Percentiles rank a stretch among this genome's conserved stretches.
phyloP scores from a whole-genome alignment of 2,888 invertebrate species.

The Lasioglossum pauxillum region DNA sequence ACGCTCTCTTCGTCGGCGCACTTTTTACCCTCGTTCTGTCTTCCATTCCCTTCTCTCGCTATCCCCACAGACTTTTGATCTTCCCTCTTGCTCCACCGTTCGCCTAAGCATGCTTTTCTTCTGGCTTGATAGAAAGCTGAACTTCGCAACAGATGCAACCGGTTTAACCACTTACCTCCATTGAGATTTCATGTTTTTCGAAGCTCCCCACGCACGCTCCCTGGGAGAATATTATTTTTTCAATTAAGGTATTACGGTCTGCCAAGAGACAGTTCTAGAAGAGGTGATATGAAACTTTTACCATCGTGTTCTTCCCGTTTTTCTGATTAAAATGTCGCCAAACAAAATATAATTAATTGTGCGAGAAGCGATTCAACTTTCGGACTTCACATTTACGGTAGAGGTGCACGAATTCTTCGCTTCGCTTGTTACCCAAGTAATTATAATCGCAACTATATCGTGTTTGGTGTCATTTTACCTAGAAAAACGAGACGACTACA shows the following conservation, averaged over 20 bases:
- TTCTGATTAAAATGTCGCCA: too few species aligned
- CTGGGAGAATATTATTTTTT: constrained; percentile 25
- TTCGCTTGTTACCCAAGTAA: too few species aligned
- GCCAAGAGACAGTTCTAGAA: neutral
- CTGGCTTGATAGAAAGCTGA: constrained; percentile 31
- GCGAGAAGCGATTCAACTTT: too few species aligned
- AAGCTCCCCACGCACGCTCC: neutral
- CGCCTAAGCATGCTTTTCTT: constrained; percentile 16
- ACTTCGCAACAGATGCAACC: constrained; percentile 37
- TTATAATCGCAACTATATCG: too few species aligned
- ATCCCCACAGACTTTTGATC: constrained; percentile 6
- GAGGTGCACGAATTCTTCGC: too few species aligned
- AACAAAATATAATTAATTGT: too few species aligned
- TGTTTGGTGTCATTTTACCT: too few species aligned
- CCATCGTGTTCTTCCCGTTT: too few species aligned
- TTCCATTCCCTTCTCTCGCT: neutral
- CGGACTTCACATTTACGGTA: too few species aligned
- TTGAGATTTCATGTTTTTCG: constrained; percentile 43
- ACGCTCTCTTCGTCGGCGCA: constrained; percentile 23
- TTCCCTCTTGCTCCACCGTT: constrained; percentile 16
- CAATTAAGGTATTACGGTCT: neutral
- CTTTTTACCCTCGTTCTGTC: constrained; percentile 24
- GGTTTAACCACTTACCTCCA: constrained; percentile 47
- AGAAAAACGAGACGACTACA: too few species aligned
- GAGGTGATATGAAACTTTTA: too few species aligned